phyloP scores from a whole-genome alignment of 2,888 invertebrate genomes.

The Resseliella maxima region DNA sequence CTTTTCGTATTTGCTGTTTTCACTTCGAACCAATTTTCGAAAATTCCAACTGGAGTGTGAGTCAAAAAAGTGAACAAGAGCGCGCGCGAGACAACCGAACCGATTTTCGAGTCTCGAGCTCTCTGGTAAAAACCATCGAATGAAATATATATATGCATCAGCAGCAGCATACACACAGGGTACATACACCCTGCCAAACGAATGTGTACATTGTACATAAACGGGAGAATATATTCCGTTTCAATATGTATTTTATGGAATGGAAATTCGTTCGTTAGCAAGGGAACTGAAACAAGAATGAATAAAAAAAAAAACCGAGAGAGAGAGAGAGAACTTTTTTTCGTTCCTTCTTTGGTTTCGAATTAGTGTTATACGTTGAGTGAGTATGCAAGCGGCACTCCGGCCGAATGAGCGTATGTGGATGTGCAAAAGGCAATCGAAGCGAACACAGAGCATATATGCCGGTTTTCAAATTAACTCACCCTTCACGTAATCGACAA shows the following conservation, averaged over 20 bases:
- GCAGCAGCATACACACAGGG: neutral
- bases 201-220: neutral
- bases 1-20: neutral
- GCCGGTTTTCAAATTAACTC: slow-evolving; percentile 57
- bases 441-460: slow-evolving; percentile 29
- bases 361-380: slow-evolving; percentile 12
- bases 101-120: neutral
- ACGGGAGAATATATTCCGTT: slow-evolving; percentile 8
- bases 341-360: slow-evolving; percentile 51
- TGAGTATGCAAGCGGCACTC: slow-evolving; percentile 46
- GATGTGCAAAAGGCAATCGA: slow-evolving; percentile 54
- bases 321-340: no score
- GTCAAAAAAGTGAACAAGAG: neutral
- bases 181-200: slow-evolving; percentile 2
- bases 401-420: neutral
- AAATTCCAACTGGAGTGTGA: slow-evolving; percentile 40
- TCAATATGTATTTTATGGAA: slow-evolving; percentile 46
- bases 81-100: neutral
- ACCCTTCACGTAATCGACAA: slow-evolving; percentile 54
- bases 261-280: slow-evolving; percentile 51
- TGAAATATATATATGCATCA: neutral
- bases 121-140: neutral
- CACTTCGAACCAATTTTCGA: neutral
- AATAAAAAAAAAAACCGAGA: no score
- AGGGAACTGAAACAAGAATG: neutral